A percentile compares a stretch with the other conserved stretches of the same genome.
Evolutionary conservation across 1,140 invertebrate genomes (phyloP).

Genomic region (Archivesica marissinica): DNA sequence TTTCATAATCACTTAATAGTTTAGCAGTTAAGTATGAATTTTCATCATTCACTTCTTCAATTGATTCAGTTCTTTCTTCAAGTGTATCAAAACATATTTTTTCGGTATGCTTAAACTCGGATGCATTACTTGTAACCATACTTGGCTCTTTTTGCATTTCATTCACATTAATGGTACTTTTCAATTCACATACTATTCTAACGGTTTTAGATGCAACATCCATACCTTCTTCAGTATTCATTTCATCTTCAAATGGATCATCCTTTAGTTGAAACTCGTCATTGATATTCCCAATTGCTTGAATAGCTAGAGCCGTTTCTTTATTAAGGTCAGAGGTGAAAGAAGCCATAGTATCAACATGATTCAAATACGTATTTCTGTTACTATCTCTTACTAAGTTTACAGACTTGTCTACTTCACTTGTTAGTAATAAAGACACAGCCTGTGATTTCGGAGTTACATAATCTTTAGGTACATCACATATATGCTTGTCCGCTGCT

Average conservation of each 20-base stretch:
- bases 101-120: too few species aligned
- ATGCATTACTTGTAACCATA: too few species aligned
- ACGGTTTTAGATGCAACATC: neutral
- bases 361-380: neutral
- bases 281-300: slow-evolving; percentile 11
- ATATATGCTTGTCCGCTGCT: too few species aligned
- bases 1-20: too few species aligned
- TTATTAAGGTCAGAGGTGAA: neutral
- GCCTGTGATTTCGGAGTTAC: neutral
- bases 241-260: neutral
- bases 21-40: too few species aligned
- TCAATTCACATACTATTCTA: neutral
- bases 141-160: too few species aligned
- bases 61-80: neutral
- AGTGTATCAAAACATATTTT: too few species aligned
- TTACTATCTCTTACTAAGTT: neutral
- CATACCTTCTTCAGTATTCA: neutral
- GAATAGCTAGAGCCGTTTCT: slow-evolving; percentile 14
- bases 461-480: neutral
- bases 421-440: neutral
- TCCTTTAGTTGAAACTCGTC: neutral
- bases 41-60: neutral
- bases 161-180: too few species aligned
- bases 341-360: neutral
- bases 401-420: neutral